A percentile compares a stretch with the other conserved stretches of the same genome.
Conservation (phyloP, 2,113 vertebrate genomes). For the Ictalurus punctatus region DNA sequence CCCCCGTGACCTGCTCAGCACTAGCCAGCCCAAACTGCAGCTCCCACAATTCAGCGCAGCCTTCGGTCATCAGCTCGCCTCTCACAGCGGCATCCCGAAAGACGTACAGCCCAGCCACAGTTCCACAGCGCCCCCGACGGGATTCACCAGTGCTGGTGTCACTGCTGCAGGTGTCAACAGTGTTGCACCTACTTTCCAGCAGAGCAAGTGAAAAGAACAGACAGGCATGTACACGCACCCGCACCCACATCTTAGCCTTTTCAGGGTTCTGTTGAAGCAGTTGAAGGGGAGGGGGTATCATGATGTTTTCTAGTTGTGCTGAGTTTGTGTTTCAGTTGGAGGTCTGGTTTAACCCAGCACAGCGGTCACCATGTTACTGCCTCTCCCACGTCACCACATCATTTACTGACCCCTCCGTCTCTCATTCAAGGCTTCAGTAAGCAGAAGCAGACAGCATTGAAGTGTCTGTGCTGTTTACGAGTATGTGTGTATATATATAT, state of each 20-base stretch:
- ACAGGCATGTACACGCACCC: slow-evolving; percentile 8
- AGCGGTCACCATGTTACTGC: slow-evolving; percentile 10
- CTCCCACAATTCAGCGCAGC: slow-evolving; percentile 98
- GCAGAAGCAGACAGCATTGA: slow-evolving; percentile 24
- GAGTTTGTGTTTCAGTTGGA: slow-evolving; percentile 8
- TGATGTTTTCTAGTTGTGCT: background rate
- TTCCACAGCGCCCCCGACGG: slow-evolving; percentile 94
- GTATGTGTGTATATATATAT: slow-evolving; percentile 45
- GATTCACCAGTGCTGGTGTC: slow-evolving; percentile 90
- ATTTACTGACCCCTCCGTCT: slow-evolving; percentile 6
- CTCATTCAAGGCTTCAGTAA: slow-evolving; percentile 57
- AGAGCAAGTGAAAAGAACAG: slow-evolving; percentile 77
- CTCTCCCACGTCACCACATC: background rate
- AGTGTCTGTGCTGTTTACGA: slow-evolving; percentile 30
- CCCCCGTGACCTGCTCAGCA: slow-evolving; percentile 81
- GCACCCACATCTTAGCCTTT: slow-evolving; percentile 5
- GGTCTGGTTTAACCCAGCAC: slow-evolving; percentile 11
- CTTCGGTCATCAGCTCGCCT: slow-evolving; percentile 96
- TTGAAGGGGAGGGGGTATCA: background rate
- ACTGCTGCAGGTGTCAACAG: slow-evolving; percentile 93
- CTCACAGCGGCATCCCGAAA: slow-evolving; percentile 98
- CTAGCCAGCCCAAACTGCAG: slow-evolving; percentile 90
- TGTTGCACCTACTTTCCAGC: slow-evolving; percentile 83
- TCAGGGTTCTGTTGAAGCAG: slow-evolving; percentile 45
- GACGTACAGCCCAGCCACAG: slow-evolving; percentile 99